A percentile compares a stretch with the other conserved stretches of the same genome.
Evolutionary conservation across 2,888 invertebrate genomes (phyloP).

Genomic region (Cephus runcator): DNA sequence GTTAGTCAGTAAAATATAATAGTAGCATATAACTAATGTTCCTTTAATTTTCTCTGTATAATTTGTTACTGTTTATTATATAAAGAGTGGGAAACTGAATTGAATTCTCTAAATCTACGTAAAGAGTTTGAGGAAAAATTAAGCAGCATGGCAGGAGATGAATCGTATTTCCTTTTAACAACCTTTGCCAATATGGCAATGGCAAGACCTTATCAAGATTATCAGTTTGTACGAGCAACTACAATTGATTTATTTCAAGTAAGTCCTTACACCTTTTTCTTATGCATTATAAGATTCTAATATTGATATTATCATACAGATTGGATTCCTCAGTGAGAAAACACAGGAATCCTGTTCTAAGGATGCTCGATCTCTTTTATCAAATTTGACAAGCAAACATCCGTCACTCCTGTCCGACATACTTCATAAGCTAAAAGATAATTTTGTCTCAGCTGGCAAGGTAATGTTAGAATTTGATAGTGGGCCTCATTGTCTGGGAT

Average conservation of each 20-base stretch:
- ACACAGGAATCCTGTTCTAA: slow-evolving; percentile 81
- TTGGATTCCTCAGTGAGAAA: slow-evolving; percentile 77
- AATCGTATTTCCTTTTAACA: slow-evolving; percentile 81
- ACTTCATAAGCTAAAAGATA: slow-evolving; percentile 70
- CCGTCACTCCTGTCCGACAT: slow-evolving; percentile 77
- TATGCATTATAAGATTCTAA: slow-evolving; percentile 1
- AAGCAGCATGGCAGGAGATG: slow-evolving; percentile 74
- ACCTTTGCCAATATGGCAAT: slow-evolving; percentile 85
- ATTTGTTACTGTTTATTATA: slow-evolving; percentile 12
- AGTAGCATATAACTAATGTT: neutral
- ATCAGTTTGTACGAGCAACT: slow-evolving; percentile 74
- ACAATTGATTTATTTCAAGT: slow-evolving; percentile 77
- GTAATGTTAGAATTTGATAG: slow-evolving; percentile 46
- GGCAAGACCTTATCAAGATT: slow-evolving; percentile 71
- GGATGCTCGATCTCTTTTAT: slow-evolving; percentile 77
- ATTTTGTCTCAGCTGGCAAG: slow-evolving; percentile 70
- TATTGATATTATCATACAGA: slow-evolving; percentile 65
- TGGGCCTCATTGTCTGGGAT: neutral
- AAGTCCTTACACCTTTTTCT: slow-evolving; percentile 5
- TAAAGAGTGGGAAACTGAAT: slow-evolving; percentile 66
- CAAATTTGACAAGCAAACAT: slow-evolving; percentile 76
- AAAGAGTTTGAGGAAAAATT: slow-evolving; percentile 74
- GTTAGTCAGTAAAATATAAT: slow-evolving; percentile 2
- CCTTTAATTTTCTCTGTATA: neutral
- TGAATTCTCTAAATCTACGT: slow-evolving; percentile 67